A percentile compares a stretch with the other conserved stretches of the same genome.
These are phyloP conservation scores for Plutomurus gul DNA, from an alignment of 1,140 invertebrate species.

Conservation along the genomic window DNA sequence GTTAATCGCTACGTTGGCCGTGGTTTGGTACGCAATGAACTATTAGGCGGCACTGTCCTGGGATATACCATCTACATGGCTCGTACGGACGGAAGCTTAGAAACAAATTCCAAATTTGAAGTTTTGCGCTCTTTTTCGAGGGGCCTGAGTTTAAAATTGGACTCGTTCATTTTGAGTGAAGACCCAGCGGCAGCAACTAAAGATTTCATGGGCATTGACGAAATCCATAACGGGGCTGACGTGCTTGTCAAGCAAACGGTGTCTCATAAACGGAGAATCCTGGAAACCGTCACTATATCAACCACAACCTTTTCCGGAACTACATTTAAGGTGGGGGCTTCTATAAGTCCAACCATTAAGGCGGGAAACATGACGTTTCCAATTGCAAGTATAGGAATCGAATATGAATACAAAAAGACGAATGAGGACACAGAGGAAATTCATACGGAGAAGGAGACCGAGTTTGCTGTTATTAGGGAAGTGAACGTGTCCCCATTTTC, in stretches of 20 bases:
- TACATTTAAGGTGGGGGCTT: background rate
- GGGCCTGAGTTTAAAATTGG: background rate
- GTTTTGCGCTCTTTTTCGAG: background rate
- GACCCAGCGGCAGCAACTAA: background rate
- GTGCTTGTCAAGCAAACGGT: background rate
- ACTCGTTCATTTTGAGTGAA: background rate
- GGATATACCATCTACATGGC: background rate
- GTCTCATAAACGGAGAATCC: background rate
- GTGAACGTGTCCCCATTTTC: conserved; percentile 15
- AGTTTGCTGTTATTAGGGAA: background rate
- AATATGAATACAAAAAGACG: background rate
- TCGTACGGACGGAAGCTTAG: background rate
- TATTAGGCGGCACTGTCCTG: background rate
- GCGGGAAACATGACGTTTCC: background rate
- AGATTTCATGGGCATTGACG: background rate
- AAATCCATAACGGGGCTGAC: background rate
- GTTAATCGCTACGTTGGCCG: background rate
- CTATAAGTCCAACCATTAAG: background rate
- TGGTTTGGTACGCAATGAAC: background rate
- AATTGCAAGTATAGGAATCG: background rate
- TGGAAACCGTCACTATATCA: background rate
- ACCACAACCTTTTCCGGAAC: background rate
- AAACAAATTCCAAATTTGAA: background rate
- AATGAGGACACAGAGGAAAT: background rate
- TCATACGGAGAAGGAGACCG: background rate